These are phyloP conservation scores for Acleris sparsana DNA, from an alignment of 2,888 invertebrate species.

Conservation along the genomic window DNA sequence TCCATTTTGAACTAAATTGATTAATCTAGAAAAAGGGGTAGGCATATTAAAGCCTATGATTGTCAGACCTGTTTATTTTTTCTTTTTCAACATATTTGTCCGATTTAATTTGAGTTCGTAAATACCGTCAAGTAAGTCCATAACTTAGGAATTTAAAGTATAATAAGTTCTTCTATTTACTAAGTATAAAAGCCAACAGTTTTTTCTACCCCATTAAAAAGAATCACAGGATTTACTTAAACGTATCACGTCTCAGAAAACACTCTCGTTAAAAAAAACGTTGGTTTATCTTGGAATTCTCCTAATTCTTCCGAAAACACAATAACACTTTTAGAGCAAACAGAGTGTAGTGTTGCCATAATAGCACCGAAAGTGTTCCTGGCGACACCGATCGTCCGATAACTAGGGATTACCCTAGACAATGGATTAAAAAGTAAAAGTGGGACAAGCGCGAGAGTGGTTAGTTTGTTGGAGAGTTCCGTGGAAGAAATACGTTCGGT, in stretches of 20 bases:
- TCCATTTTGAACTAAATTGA: too few relatives aligned
- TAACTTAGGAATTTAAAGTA: too few relatives aligned
- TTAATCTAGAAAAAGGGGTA: too few relatives aligned
- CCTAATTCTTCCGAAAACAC: slow-evolving; percentile 38
- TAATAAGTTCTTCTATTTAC: too few relatives aligned
- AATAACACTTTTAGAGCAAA: slow-evolving; percentile 44
- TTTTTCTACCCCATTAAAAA: not conserved
- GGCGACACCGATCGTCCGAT: slow-evolving; percentile 60
- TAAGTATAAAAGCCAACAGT: not conserved
- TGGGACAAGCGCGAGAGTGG: not conserved
- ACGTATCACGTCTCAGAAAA: slow-evolving; percentile 8
- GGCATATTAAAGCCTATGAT: too few relatives aligned
- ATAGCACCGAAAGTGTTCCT: slow-evolving; percentile 64
- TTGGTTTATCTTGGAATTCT: slow-evolving; percentile 28
- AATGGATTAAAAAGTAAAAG: slow-evolving; percentile 24
- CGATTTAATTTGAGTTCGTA: too few relatives aligned
- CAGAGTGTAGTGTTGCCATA: slow-evolving; percentile 58
- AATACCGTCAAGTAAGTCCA: too few relatives aligned
- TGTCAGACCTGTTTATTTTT: too few relatives aligned
- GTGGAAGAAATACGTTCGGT: not conserved
- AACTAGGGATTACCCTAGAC: slow-evolving; percentile 37
- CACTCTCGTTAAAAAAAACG: not conserved
- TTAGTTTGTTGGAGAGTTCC: not conserved
- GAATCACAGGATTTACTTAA: not conserved
- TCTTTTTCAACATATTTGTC: too few relatives aligned